Conservation (phyloP, 1,140 invertebrate genomes). For the Drosophila littoralis region DNA sequence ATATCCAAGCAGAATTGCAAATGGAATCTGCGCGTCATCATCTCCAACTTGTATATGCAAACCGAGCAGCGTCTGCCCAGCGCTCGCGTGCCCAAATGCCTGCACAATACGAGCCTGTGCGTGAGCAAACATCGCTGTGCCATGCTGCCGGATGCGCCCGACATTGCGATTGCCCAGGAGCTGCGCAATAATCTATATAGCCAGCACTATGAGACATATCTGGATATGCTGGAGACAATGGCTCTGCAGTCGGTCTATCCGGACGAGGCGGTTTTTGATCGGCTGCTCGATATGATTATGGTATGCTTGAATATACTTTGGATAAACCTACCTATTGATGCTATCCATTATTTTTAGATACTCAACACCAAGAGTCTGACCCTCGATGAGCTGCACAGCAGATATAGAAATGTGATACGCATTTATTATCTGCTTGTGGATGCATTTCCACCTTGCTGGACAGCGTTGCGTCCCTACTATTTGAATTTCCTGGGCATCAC, state of each 20-base stretch:
- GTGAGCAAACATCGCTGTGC: constrained; percentile 54
- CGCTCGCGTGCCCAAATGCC: constrained; percentile 55
- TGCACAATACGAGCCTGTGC: constrained; percentile 56
- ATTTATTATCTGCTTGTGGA: constrained; percentile 58
- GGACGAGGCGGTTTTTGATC: constrained; percentile 52
- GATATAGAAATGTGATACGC: constrained; percentile 50
- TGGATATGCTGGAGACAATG: constrained; percentile 60
- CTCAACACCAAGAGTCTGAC: constrained; percentile 47
- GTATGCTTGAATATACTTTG: constrained; percentile 15
- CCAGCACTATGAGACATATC: constrained; percentile 63
- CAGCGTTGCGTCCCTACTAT: constrained; percentile 63
- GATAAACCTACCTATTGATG: not conserved
- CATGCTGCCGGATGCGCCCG: constrained; percentile 60
- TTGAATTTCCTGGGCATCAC: constrained; percentile 54
- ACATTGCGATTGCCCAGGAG: constrained; percentile 40
- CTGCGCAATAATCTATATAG: constrained; percentile 50
- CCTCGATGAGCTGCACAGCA: constrained; percentile 37
- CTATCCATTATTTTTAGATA: constrained; percentile 25
- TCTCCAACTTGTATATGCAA: constrained; percentile 67
- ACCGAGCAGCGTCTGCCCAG: constrained; percentile 52
- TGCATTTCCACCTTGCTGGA: constrained; percentile 70
- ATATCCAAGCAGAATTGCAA: constrained; percentile 37
- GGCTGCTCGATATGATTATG: constrained; percentile 62
- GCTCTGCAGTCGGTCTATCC: constrained; percentile 60
- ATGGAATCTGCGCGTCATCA: constrained; percentile 55